Evolutionary conservation across 2,113 vertebrate species (phyloP).

Genomic region (Notarius quadriscutis): DNA sequence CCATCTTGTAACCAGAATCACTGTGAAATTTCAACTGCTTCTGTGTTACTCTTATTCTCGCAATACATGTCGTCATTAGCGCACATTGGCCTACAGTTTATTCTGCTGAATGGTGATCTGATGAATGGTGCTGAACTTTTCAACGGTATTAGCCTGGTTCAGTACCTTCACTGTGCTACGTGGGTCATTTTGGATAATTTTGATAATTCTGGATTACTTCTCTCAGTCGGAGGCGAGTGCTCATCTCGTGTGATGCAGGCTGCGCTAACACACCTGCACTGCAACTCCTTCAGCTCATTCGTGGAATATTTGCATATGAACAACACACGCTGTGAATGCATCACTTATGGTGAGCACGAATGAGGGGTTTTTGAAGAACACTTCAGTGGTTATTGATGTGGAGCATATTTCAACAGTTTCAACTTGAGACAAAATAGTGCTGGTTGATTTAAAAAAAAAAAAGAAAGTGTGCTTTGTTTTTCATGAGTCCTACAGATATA

Average conservation of each 20-base stretch:
- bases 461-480: not conserved
- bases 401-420: not conserved
- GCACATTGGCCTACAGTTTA: not conserved
- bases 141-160: not conserved
- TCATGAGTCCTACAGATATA: not conserved
- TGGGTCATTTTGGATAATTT: not conserved
- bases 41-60: not conserved
- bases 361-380: constrained; percentile 1
- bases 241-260: not conserved
- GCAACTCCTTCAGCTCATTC: not conserved
- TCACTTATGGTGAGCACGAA: not conserved
- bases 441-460: no score
- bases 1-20: not conserved
- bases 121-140: not conserved
- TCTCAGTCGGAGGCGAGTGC: not conserved
- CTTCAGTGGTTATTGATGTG: not conserved
- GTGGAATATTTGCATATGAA: constrained; percentile 20
- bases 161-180: not conserved
- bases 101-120: not conserved
- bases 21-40: not conserved
- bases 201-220: not conserved
- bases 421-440: not conserved
- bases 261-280: not conserved
- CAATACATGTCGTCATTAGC: not conserved
- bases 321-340: not conserved